phyloP scores from a whole-genome alignment of 2,888 invertebrate species.

The Brenthis hecate region DNA sequence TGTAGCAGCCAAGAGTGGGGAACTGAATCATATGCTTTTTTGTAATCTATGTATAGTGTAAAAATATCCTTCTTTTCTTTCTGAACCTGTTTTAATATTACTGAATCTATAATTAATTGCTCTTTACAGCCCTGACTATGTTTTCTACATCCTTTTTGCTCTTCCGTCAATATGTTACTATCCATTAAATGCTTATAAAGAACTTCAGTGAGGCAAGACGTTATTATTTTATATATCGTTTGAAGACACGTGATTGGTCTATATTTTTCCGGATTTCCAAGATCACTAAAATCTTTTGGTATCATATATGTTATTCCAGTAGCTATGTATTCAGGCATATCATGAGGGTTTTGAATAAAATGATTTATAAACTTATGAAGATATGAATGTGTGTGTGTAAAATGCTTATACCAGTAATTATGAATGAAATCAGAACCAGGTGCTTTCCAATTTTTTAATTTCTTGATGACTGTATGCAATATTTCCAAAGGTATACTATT shows the following conservation, averaged over 20 bases:
- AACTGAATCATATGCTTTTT: no score
- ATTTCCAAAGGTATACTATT: slow-evolving; percentile 25
- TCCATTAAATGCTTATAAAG: slow-evolving; percentile 23
- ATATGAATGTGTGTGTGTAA: not conserved
- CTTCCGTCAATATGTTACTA: slow-evolving; percentile 21
- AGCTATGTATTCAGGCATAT: slow-evolving; percentile 30
- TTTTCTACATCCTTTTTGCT: no score
- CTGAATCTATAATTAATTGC: no score
- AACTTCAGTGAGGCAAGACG: slow-evolving; percentile 24
- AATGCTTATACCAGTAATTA: slow-evolving; percentile 6
- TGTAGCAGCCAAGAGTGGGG: no score
- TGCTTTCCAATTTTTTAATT: slow-evolving; percentile 40
- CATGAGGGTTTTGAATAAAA: slow-evolving; percentile 2
- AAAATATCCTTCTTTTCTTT: no score
- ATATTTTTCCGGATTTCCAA: slow-evolving; percentile 27
- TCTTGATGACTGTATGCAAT: no score
- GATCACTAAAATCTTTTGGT: slow-evolving; percentile 21
- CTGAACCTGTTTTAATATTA: no score
- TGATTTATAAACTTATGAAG: slow-evolving; percentile 16
- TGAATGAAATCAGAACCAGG: slow-evolving; percentile 10
- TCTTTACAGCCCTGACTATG: no score
- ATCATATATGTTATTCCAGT: slow-evolving; percentile 40
- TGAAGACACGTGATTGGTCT: slow-evolving; percentile 37
- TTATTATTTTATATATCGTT: slow-evolving; percentile 35
- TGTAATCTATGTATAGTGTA: no score